These are phyloP conservation scores for Dallia pectoralis DNA, from an alignment of 2,797 vertebrate species.

Conservation along the genomic window DNA sequence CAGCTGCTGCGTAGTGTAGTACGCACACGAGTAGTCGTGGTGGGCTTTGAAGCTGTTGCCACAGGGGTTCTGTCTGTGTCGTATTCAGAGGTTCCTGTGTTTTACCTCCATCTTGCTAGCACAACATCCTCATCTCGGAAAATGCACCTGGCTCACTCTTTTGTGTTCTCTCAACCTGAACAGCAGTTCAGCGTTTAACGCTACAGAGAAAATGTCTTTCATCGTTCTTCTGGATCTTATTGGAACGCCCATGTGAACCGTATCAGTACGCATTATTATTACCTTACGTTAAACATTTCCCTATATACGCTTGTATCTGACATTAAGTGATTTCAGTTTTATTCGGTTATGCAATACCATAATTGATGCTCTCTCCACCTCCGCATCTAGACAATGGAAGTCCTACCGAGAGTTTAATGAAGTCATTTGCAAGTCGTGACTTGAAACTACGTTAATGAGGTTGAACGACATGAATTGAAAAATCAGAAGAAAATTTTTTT, in stretches of 20 bases:
- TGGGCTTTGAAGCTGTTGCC: slow-evolving; percentile 54
- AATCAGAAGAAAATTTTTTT: no score
- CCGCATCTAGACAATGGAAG: slow-evolving; percentile 6
- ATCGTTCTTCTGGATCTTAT: slow-evolving; percentile 32
- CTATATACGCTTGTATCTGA: no score
- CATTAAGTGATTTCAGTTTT: not conserved
- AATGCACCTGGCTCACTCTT: slow-evolving; percentile 74
- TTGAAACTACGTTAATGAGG: not conserved
- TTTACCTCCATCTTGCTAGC: slow-evolving; percentile 56
- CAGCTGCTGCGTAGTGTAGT: slow-evolving; percentile 44
- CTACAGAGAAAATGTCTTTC: slow-evolving; percentile 23
- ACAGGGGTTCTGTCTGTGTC: slow-evolving; percentile 57
- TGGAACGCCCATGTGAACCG: slow-evolving; percentile 36
- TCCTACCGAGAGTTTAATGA: slow-evolving; percentile 1
- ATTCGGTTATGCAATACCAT: not conserved
- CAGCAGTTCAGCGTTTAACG: slow-evolving; percentile 39
- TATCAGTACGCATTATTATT: slow-evolving; percentile 27
- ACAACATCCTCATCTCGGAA: slow-evolving; percentile 63
- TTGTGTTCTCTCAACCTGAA: slow-evolving; percentile 61
- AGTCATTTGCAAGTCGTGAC: not conserved
- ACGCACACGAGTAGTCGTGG: slow-evolving; percentile 38
- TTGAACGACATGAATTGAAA: no score
- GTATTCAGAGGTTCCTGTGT: slow-evolving; percentile 70
- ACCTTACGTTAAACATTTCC: not conserved
- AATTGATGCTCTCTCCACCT: not conserved